A percentile compares a stretch with the other conserved stretches of the same genome.
Evolutionary conservation across 1,140 invertebrate genomes (phyloP).

Genomic region (Akabosia matsudoensis): DNA sequence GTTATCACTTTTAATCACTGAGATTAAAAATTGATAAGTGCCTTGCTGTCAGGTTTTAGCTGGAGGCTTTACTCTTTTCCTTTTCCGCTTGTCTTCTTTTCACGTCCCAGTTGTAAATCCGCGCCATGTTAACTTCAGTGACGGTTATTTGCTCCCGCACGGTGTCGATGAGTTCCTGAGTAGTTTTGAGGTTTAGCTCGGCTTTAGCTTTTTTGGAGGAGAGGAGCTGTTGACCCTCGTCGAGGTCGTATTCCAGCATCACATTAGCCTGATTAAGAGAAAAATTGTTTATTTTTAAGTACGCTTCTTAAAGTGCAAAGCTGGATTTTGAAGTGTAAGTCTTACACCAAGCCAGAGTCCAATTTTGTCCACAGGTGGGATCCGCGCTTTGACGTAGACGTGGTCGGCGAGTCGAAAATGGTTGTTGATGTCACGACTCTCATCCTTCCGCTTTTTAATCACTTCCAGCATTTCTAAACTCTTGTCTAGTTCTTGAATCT

Average conservation of each 20-base stretch:
- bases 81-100: conserved; percentile 72
- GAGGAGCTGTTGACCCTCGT: conserved; percentile 84
- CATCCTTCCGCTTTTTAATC: conserved; percentile 73
- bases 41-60: no score
- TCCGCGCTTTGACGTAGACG: conserved; percentile 82
- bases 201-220: conserved; percentile 84
- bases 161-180: conserved; percentile 39
- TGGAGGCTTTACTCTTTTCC: conserved; percentile 13
- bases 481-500: conserved; percentile 89
- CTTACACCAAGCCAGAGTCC: conserved; percentile 90
- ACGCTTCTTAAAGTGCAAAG: no score
- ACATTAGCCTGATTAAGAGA: conserved; percentile 73
- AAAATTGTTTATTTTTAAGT: no score
- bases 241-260: conserved; percentile 93
- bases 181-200: conserved; percentile 66
- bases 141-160: conserved; percentile 88
- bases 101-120: conserved; percentile 94
- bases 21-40: no score
- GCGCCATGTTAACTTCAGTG: conserved; percentile 96
- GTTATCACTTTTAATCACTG: no score
- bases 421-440: conserved; percentile 69
- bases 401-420: conserved; percentile 93
- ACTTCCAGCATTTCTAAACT: conserved; percentile 90
- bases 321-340: no score
- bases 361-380: conserved; percentile 87